Evolutionary conservation across 2,797 vertebrate species (phyloP).

Genomic region (Coregonus ussuriensis): DNA sequence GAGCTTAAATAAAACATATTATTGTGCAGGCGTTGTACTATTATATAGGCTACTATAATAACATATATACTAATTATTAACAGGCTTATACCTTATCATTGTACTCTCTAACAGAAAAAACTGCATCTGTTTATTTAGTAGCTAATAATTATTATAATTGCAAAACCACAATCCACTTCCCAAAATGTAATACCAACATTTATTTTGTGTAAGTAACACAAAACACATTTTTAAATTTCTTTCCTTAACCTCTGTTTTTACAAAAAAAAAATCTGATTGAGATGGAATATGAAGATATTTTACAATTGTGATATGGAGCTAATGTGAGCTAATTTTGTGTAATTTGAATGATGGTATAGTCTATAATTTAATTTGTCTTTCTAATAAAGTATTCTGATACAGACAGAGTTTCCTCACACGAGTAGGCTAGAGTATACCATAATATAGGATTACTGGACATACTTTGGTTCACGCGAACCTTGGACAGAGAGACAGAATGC

Average conservation of each 20-base stretch:
- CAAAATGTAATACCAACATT: background rate
- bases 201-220: background rate
- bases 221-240: background rate
- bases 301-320: background rate
- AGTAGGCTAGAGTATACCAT: background rate
- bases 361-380: no score
- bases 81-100: background rate
- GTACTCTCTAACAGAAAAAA: background rate
- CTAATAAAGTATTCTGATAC: no score
- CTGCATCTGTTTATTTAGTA: background rate
- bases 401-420: no score
- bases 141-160: slow-evolving; percentile 1
- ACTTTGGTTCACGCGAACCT: background rate
- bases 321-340: background rate
- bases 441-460: background rate
- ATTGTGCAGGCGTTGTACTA: no score
- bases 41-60: background rate
- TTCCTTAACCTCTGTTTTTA: background rate
- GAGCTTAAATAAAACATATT: no score
- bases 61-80: background rate
- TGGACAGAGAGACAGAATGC: background rate
- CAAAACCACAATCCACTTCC: background rate
- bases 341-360: background rate
- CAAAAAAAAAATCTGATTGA: no score
- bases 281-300: background rate